Evolutionary conservation across 2,113 vertebrate genomes (phyloP).

Genomic region (Antechinus flavipes): DNA sequence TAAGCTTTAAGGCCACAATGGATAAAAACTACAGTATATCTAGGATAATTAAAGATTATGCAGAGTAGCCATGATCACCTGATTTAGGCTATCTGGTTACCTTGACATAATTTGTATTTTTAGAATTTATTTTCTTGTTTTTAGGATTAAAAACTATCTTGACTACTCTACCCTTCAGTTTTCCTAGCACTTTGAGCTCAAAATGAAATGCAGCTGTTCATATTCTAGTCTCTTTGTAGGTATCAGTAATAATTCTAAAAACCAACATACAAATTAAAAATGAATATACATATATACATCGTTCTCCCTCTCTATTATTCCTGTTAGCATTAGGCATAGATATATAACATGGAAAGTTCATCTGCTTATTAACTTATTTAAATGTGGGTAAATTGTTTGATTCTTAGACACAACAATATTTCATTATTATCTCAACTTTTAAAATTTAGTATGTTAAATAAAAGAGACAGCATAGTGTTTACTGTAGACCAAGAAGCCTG

Average conservation of each 20-base stretch:
- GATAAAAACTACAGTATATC: not conserved
- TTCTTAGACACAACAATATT: constrained; percentile 80
- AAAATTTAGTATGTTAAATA: constrained; percentile 38
- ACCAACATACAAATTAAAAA: not conserved
- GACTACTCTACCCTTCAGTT: not conserved
- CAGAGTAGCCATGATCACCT: not conserved
- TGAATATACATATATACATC: not conserved
- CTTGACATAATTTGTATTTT: not conserved
- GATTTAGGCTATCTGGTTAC: not conserved
- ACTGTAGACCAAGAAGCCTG: not conserved
- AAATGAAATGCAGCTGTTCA: constrained; percentile 31
- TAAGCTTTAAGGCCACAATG: not conserved
- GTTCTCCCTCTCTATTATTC: not conserved
- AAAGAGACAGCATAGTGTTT: not conserved
- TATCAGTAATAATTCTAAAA: constrained; percentile 43
- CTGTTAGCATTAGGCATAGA: constrained; percentile 41
- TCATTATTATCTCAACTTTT: constrained; percentile 79
- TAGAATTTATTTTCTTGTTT: not conserved
- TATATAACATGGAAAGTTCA: constrained; percentile 65
- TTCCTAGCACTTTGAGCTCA: not conserved
- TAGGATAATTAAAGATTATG: not conserved
- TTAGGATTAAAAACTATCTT: not conserved
- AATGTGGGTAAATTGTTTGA: constrained; percentile 77
- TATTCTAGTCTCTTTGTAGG: constrained; percentile 58
- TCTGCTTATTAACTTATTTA: constrained; percentile 79